Percentiles rank a stretch among this genome's conserved stretches.
These are phyloP conservation scores for Ancistrus triradiatus DNA, from an alignment of 2,113 vertebrate species.

Conservation along the genomic window DNA sequence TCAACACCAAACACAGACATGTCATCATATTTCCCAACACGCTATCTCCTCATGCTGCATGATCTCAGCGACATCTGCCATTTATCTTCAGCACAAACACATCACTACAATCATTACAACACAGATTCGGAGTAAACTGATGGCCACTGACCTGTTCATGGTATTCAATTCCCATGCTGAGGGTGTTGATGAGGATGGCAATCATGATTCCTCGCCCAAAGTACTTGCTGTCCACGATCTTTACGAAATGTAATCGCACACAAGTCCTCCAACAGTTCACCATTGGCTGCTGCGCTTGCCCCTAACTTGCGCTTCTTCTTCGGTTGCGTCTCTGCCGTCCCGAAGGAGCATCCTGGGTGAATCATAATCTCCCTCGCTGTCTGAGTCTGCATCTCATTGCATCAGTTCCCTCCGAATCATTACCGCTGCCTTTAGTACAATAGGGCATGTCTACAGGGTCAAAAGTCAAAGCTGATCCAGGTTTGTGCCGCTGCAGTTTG, in stretches of 20 bases:
- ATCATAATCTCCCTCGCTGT: slow-evolving; percentile 91
- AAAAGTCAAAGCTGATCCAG: slow-evolving; percentile 71
- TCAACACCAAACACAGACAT: slow-evolving; percentile 5
- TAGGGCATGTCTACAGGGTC: slow-evolving; percentile 86
- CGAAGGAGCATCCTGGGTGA: slow-evolving; percentile 84
- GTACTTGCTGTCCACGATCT: slow-evolving; percentile 98
- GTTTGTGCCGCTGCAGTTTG: slow-evolving; percentile 76
- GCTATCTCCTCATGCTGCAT: too few relatives aligned
- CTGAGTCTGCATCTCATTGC: slow-evolving; percentile 79
- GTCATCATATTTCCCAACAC: too few relatives aligned
- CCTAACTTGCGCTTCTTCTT: slow-evolving; percentile 60
- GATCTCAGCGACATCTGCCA: not conserved
- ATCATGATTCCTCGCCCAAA: slow-evolving; percentile 98
- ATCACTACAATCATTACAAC: not conserved
- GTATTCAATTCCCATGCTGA: slow-evolving; percentile 98
- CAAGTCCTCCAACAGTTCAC: slow-evolving; percentile 84
- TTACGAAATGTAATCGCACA: slow-evolving; percentile 91
- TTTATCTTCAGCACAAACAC: not conserved
- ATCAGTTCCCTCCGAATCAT: slow-evolving; percentile 70
- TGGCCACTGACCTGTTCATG: slow-evolving; percentile 84
- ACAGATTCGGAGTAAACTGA: not conserved
- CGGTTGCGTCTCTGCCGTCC: slow-evolving; percentile 75
- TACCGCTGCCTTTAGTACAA: slow-evolving; percentile 72
- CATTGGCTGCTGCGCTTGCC: slow-evolving; percentile 58
- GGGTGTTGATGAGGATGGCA: slow-evolving; percentile 94